These are phyloP conservation scores for Thereva nobilitata DNA, from an alignment of 2,888 invertebrate genomes.

Conservation along the genomic window DNA sequence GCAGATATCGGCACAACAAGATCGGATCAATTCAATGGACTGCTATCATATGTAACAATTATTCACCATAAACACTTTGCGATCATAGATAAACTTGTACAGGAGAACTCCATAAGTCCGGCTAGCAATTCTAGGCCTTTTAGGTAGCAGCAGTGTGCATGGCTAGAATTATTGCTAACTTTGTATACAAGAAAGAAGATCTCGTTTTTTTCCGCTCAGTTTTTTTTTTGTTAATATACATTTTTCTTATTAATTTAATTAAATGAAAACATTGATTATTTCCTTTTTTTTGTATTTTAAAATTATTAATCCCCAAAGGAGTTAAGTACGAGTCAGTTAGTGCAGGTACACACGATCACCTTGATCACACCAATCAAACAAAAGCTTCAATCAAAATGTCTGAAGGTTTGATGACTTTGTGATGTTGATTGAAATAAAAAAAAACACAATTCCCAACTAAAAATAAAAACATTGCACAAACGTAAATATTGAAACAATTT, in stretches of 20 bases:
- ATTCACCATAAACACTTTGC: slow-evolving; percentile 41
- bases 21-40: slow-evolving; percentile 41
- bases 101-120: slow-evolving; percentile 18
- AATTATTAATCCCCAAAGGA: no score
- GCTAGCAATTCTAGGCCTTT: slow-evolving; percentile 8
- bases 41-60: slow-evolving; percentile 42
- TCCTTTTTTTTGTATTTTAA: no score
- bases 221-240: no score
- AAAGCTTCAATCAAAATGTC: no score
- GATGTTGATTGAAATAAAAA: not conserved
- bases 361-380: no score
- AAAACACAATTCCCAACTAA: slow-evolving; percentile 4
- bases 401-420: no score
- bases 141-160: slow-evolving; percentile 10
- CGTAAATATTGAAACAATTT: slow-evolving; percentile 11
- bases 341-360: no score
- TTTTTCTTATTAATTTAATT: no score
- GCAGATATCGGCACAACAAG: slow-evolving; percentile 10
- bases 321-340: no score
- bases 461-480: slow-evolving; percentile 1
- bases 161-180: not conserved
- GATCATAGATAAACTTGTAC: slow-evolving; percentile 38
- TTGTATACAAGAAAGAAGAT: no score
- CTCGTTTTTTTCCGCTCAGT: no score
- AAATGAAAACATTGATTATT: no score